phyloP scores from a whole-genome alignment of 1,140 invertebrate genomes.

The Lamellibrachia luymesi region DNA sequence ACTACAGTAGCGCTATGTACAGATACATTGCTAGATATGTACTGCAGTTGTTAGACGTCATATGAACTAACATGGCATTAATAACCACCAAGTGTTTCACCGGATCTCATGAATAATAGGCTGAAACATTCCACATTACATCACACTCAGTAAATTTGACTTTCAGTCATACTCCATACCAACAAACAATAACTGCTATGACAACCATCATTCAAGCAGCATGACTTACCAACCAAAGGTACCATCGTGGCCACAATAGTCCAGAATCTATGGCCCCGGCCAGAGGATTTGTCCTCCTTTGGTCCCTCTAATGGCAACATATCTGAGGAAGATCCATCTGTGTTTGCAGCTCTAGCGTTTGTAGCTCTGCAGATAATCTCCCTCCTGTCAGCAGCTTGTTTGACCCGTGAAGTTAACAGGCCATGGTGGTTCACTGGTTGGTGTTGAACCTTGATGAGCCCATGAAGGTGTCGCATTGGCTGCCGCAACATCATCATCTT shows the following conservation, averaged over 20 bases:
- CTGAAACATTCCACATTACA: background rate
- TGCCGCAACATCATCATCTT: background rate
- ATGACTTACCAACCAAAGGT: background rate
- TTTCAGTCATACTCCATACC: background rate
- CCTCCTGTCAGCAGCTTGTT: background rate
- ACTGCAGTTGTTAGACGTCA: background rate
- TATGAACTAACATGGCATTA: background rate
- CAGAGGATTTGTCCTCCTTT: background rate
- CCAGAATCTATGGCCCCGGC: background rate
- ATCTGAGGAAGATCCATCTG: background rate
- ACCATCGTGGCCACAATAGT: background rate
- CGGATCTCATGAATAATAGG: background rate
- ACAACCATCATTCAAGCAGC: background rate
- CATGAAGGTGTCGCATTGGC: background rate
- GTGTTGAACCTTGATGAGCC: background rate
- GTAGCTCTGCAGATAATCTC: background rate
- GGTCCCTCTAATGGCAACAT: background rate
- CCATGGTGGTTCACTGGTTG: background rate
- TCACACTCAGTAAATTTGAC: background rate
- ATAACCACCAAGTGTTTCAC: background rate
- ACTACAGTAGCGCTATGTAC: background rate
- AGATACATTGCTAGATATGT: background rate
- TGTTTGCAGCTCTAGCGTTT: background rate
- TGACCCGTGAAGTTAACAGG: background rate
- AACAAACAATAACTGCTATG: background rate